A percentile compares a stretch with the other conserved stretches of the same genome.
These are phyloP conservation scores for Sturmia bella DNA, from an alignment of 2,888 invertebrate species.

Conservation along the genomic window DNA sequence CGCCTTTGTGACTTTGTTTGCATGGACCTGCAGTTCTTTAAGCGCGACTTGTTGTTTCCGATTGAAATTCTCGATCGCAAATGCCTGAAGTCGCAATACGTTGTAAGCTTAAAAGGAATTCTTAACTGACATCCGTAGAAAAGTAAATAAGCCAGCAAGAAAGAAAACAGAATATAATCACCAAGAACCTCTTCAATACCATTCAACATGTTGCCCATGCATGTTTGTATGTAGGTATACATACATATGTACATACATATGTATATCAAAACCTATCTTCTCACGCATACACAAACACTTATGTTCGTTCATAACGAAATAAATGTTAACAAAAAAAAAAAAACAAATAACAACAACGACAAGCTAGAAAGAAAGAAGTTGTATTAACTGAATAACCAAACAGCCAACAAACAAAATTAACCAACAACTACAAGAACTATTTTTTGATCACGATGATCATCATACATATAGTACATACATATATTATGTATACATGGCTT, in stretches of 20 bases:
- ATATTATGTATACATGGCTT: conserved; percentile 1
- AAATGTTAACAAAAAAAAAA: background rate
- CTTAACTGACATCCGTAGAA: conserved; percentile 67
- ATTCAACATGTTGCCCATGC: background rate
- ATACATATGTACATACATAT: background rate
- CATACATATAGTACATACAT: background rate
- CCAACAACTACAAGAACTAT: conserved; percentile 46
- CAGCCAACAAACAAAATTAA: conserved; percentile 40
- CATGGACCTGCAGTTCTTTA: conserved; percentile 26
- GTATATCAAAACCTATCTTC: background rate
- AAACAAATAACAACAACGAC: conserved; percentile 22
- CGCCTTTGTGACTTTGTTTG: conserved; percentile 4
- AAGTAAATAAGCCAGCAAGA: conserved; percentile 63
- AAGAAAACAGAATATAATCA: conserved; percentile 50
- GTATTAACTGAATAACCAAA: conserved; percentile 62
- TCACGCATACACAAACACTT: conserved; percentile 13
- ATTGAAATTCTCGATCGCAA: conserved; percentile 80
- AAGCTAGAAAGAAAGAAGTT: conserved; percentile 41
- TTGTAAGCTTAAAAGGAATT: conserved; percentile 80
- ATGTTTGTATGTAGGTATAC: no score
- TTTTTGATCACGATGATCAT: conserved; percentile 32
- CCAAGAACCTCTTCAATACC: conserved; percentile 45
- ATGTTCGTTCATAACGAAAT: background rate
- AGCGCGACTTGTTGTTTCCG: conserved; percentile 74
- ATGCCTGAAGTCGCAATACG: conserved; percentile 77